Conservation (phyloP, 2,113 vertebrate species). For the Peromyscus maniculatus region DNA sequence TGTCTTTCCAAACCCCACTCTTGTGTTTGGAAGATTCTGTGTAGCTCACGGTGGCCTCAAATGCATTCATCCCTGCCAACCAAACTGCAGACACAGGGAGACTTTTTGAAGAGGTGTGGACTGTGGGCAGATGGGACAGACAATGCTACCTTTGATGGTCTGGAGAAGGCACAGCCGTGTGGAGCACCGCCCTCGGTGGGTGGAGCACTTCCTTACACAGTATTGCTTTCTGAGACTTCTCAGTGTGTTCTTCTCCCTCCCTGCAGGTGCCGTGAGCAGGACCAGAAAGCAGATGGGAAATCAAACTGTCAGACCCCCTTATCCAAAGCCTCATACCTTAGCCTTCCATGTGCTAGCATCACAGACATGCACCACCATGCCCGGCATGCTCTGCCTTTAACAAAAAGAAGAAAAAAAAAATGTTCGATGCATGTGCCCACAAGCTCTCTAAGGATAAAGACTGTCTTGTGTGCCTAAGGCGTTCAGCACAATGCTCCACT, state of each 20-base stretch:
- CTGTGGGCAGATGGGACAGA: not conserved
- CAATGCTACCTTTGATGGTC: not conserved
- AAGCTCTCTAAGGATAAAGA: conserved; percentile 4
- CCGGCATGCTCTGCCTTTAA: not conserved
- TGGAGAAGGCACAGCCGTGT: not conserved
- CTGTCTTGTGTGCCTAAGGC: not conserved
- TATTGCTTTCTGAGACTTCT: not conserved
- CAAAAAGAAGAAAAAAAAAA: not conserved
- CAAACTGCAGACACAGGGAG: not conserved
- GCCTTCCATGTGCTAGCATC: not conserved
- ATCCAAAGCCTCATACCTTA: not conserved
- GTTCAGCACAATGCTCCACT: not conserved
- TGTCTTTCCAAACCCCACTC: not conserved
- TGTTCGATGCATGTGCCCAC: not conserved
- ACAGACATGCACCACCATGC: not conserved
- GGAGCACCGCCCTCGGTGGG: not conserved
- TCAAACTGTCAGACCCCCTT: not conserved
- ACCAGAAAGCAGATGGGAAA: not conserved
- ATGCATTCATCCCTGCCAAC: not conserved
- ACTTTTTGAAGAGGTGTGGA: not conserved
- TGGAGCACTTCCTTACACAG: not conserved
- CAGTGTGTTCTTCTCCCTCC: not conserved
- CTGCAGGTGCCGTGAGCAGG: not conserved
- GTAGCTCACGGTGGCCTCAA: not conserved
- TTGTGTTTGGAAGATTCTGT: not conserved